Base-by-base conservation (phyloP, 2,888 invertebrate species). In the Stegana nigrithorax region DNA sequence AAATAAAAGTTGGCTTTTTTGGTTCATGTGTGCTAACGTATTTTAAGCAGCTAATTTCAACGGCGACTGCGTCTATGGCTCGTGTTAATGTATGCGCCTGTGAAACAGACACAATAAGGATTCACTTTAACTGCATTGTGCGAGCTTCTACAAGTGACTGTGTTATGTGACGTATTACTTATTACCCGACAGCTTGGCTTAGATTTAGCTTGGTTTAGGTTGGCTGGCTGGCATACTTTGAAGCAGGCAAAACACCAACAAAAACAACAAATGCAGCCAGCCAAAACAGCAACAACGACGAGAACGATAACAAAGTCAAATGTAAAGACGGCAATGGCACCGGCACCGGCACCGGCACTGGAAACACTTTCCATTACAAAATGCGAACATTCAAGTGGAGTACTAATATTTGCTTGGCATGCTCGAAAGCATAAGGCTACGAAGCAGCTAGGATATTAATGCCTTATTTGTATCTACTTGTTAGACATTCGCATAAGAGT, bases 281-380 rank as follows among this genome's bases (percentile, higher is more conserved):
- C 61, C 59, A 44, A n/a, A 56, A 61, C 59, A 58, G 63, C 29
- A 51, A 61, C 57, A 55, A 60, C 59, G 36, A 57, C 45, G 50
- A 59, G 59, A 14, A 62, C 17, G 23, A 19, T 17, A n/a, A n/a
- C n/a, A n/a, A n/a, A n/a, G n/a, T n/a, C n/a, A n/a, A n/a, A n/a
- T n/a, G n/a, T n/a, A n/a, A n/a, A n/a, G n/a, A n/a, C n/a, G n/a
- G n/a, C n/a, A n/a, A n/a, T n/a, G n/a, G 53, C 62, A 25, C 26
- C 17, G 6, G 50, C 47, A 45, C 19, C 19, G 12, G 27, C 21
- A 10, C 51, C 59, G 59, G 60, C 36, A 50, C 19, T 21, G 44
- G 64, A 72, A 70, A 72, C 73, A 78, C 75, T 75, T 75, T 76
- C 76, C 74, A 78, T 78, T 76, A 76, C 78, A 76, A 78, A 78